Evolutionary conservation across 2,113 vertebrate species (phyloP).

Genomic region (Dendrocopos noguchii): DNA sequence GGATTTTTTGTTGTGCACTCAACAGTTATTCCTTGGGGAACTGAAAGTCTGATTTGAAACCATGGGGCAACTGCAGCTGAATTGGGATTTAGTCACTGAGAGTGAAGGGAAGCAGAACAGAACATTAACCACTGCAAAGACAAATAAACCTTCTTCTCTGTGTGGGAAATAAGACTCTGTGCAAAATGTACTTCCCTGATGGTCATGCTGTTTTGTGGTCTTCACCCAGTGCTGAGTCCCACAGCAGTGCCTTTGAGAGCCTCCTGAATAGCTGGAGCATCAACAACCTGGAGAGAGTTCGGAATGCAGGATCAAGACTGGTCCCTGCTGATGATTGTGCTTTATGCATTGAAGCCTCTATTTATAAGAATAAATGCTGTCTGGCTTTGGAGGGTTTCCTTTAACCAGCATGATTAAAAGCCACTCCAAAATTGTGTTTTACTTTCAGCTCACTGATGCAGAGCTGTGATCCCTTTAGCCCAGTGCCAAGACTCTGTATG

Average conservation of each 20-base stretch:
- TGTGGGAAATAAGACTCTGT: slow-evolving; percentile 11
- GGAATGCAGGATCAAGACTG: neutral
- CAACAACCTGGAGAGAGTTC: neutral
- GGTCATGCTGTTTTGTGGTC: neutral
- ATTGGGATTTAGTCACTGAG: neutral
- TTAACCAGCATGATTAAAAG: slow-evolving; percentile 6
- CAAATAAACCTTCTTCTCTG: slow-evolving; percentile 14
- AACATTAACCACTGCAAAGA: neutral
- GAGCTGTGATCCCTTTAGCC: neutral
- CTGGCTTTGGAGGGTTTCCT: slow-evolving; percentile 39
- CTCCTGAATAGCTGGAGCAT: neutral
- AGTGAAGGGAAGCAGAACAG: neutral
- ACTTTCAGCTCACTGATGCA: accelerated
- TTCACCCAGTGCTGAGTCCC: neutral
- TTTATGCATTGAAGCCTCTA: neutral
- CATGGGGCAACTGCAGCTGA: neutral
- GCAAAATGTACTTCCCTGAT: neutral
- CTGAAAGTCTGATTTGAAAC: neutral
- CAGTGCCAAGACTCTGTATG: accelerated
- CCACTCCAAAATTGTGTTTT: neutral
- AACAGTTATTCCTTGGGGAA: neutral
- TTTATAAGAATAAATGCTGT: slow-evolving; percentile 10
- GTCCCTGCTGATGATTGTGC: neutral
- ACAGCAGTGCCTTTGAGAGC: neutral
- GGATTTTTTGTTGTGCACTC: neutral